These are phyloP conservation scores for Catajapyx aquilonaris DNA, from an alignment of 1,140 invertebrate genomes.

Conservation along the genomic window DNA sequence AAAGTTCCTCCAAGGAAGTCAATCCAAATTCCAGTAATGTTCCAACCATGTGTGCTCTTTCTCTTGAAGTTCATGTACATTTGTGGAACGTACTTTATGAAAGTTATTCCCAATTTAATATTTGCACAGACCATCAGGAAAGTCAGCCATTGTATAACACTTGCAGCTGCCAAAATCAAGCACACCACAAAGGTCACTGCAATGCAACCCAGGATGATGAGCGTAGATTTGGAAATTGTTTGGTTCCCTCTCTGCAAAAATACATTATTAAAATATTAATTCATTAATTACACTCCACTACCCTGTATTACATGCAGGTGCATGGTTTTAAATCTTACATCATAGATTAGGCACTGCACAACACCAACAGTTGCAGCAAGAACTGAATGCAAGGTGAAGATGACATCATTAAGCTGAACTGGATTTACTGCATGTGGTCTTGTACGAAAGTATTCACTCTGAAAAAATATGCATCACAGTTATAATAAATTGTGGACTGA, in stretches of 20 bases:
- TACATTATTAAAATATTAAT: too few relatives aligned
- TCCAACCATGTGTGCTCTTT: slow-evolving; percentile 94
- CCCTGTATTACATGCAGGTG: too few relatives aligned
- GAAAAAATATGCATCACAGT: too few relatives aligned
- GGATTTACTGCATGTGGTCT: slow-evolving; percentile 79
- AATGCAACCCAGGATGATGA: slow-evolving; percentile 41
- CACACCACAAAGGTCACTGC: slow-evolving; percentile 41
- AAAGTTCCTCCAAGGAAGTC: slow-evolving; percentile 92
- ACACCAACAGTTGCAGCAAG: slow-evolving; percentile 66
- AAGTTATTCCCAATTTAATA: slow-evolving; percentile 83
- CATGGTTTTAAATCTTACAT: too few relatives aligned
- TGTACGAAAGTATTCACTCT: slow-evolving; percentile 55
- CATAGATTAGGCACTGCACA: slow-evolving; percentile 76
- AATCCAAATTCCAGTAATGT: slow-evolving; percentile 90
- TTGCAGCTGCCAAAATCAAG: slow-evolving; percentile 33
- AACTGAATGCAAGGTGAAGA: slow-evolving; percentile 83
- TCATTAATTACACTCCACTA: too few relatives aligned
- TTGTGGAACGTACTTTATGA: slow-evolving; percentile 95
- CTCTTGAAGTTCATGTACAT: slow-evolving; percentile 88
- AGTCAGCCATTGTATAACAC: slow-evolving; percentile 61
- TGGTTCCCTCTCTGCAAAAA: slow-evolving; percentile 62
- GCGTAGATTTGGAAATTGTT: slow-evolving; percentile 47
- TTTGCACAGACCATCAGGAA: slow-evolving; percentile 92
- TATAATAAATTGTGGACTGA: too few relatives aligned
- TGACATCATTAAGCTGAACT: slow-evolving; percentile 87